Percentiles rank a stretch among this genome's conserved stretches.
These are phyloP conservation scores for Chrysemys picta DNA, from an alignment of 2,113 vertebrate species.

Conservation along the genomic window DNA sequence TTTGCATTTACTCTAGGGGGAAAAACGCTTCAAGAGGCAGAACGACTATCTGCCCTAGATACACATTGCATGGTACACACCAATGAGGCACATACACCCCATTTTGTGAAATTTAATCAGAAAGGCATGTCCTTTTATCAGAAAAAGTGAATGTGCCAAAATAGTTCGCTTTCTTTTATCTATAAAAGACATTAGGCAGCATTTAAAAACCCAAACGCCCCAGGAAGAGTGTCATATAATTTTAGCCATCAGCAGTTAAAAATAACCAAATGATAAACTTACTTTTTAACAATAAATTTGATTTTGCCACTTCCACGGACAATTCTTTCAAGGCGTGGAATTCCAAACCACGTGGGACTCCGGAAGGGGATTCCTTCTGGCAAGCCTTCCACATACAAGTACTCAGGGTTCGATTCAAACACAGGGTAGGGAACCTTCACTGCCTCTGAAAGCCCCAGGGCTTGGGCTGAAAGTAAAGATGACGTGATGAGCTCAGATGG, in stretches of 20 bases:
- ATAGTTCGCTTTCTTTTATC: neutral
- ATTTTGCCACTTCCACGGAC: constrained; percentile 80
- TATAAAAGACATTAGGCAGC: neutral
- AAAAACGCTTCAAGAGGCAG: neutral
- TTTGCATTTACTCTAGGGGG: neutral
- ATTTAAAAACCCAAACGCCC: neutral
- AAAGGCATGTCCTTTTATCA: neutral
- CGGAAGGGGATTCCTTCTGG: constrained; percentile 86
- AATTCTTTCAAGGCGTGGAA: constrained; percentile 85
- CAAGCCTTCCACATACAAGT: constrained; percentile 80
- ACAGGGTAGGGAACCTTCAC: constrained; percentile 83
- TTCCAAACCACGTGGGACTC: constrained; percentile 87
- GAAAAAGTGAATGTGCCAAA: rapidly evolving
- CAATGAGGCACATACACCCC: neutral
- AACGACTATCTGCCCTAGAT: rapidly evolving
- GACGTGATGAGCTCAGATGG: neutral
- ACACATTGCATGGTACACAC: neutral
- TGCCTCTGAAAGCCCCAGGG: constrained; percentile 79
- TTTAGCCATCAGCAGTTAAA: constrained; percentile 1
- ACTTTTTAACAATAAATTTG: constrained; percentile 85
- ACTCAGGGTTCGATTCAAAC: constrained; percentile 80
- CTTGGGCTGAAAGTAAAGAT: constrained; percentile 74
- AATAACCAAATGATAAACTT: constrained; percentile 44
- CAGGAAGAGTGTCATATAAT: neutral
- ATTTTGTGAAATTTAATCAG: neutral